Percentiles rank a stretch among this genome's conserved stretches.
Conservation (phyloP, 2,888 invertebrate genomes). For the Augiades crinisus region DNA sequence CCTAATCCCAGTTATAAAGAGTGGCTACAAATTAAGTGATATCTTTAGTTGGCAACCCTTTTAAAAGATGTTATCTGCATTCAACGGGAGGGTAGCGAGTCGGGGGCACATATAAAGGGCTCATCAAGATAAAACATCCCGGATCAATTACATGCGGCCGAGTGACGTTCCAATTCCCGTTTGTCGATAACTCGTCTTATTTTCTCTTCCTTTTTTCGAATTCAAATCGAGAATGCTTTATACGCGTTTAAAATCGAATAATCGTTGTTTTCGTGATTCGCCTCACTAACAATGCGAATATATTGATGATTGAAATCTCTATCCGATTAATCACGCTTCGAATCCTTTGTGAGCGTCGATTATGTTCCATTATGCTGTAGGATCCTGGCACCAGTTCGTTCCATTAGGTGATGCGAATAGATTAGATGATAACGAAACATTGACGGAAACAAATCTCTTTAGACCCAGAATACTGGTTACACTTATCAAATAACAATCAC, state of each 20-base stretch:
- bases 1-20: constrained; percentile 72
- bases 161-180: constrained; percentile 70
- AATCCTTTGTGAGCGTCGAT: constrained; percentile 14
- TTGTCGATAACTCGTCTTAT: constrained; percentile 57
- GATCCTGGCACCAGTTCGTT: constrained; percentile 7
- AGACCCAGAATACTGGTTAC: neutral
- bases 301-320: constrained; percentile 19
- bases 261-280: constrained; percentile 14
- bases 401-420: constrained; percentile 16
- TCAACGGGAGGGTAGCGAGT: constrained; percentile 71
- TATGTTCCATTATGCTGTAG: constrained; percentile 5
- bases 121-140: constrained; percentile 78
- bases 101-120: constrained; percentile 72
- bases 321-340: constrained; percentile 20
- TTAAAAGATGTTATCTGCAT: constrained; percentile 75
- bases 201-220: constrained; percentile 45
- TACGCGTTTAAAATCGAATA: constrained; percentile 22
- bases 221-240: constrained; percentile 33
- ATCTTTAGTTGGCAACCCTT: constrained; percentile 80
- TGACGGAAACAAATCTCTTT: neutral
- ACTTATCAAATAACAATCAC: neutral
- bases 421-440: constrained; percentile 5
- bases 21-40: constrained; percentile 80
- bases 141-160: constrained; percentile 77
- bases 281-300: constrained; percentile 22